Evolutionary conservation across 2,113 vertebrate genomes (phyloP).

Genomic region (Sminthopsis crassicaudata): DNA sequence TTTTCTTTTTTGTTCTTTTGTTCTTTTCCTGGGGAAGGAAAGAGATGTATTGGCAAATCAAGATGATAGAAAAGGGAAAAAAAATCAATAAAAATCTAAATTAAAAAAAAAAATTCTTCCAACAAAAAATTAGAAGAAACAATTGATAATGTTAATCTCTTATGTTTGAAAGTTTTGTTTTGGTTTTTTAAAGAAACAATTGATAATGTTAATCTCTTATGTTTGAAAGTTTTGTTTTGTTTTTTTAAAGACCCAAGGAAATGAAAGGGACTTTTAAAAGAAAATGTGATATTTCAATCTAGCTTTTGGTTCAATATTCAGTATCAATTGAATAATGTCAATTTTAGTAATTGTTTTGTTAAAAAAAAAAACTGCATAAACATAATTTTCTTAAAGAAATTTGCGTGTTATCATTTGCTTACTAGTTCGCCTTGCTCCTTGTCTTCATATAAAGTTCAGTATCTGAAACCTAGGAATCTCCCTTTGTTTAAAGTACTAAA

Average conservation of each 20-base stretch:
- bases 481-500: neutral
- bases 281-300: no score
- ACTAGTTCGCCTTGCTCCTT: neutral
- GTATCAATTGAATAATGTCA: neutral
- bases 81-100: no score
- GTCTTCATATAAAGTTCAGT: neutral
- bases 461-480: neutral
- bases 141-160: neutral
- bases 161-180: neutral
- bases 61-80: no score
- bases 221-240: neutral
- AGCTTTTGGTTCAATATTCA: neutral
- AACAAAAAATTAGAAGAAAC: neutral
- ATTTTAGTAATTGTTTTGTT: constrained; percentile 17
- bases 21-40: no score
- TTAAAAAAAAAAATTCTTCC: no score
- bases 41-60: no score
- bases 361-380: neutral
- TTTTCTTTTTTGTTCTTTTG: no score
- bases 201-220: neutral
- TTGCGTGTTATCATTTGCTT: neutral
- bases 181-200: neutral
- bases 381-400: neutral
- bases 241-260: neutral
- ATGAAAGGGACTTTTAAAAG: neutral